Base-by-base conservation (phyloP, 2,888 invertebrate species). In the Chironomus tentans region DNA sequence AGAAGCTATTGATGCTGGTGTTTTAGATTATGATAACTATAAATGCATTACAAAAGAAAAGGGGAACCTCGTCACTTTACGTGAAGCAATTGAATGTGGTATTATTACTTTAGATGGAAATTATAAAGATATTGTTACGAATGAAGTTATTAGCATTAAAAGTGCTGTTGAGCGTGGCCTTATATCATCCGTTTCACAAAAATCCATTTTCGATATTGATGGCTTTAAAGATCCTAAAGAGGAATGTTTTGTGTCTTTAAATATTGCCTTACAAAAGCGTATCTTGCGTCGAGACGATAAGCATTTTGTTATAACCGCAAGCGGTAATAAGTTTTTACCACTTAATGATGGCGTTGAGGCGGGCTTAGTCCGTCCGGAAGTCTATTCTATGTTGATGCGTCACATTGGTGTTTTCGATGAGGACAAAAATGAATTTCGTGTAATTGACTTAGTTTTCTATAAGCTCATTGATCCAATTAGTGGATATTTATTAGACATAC, bases 151-250 rank as follows among this genome's bases (percentile, higher is more conserved):
- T 77, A 87, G 90, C 22, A 89, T 97, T 78, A 88, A 90, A 18
- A 95, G 97, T 82, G 98, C 98, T 0, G 94, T 95, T 18, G 91
- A 93, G 81, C 90, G 92, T 77, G 97, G 97, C 78, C 88, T 95
- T 69, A 92, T 98, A 77, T 92, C 92, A 28, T 94, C 95, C 0
- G 92, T 96, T 18, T 89, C 92, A 5, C 92, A 93, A 82, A 92
- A 92, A 82, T 93, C 94, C 1, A 92, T 97, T 79, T 97, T 97
- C 82, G 93, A 95, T 82, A 94, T 97, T 77, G 95, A 95, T 79
- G 96, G 93, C 76, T 93, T 96, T 82, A 92, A 91, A 81, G 93
- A 94, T 83, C 91, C 92, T 0, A 88, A 90, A 80, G 91, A 91
- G 71, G 90, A 89, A 50, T 92, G 93, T 81, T 92, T 91, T 81